phyloP scores from a whole-genome alignment of 1,140 invertebrate species.

The Phenacoccus solenopsis region DNA sequence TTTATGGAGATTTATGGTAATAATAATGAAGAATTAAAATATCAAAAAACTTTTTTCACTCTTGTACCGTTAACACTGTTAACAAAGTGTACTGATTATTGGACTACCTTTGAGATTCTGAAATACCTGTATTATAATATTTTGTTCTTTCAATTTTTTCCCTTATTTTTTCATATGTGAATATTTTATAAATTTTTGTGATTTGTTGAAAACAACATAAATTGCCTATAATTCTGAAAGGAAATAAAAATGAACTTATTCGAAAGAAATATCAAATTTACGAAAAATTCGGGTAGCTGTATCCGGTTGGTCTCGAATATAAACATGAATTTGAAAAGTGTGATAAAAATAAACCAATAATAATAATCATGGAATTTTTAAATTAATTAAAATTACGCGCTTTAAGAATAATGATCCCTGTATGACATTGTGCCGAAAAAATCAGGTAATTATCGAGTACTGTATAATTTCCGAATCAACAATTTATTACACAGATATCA shows the following conservation, averaged over 20 bases:
- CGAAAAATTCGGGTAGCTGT: background rate
- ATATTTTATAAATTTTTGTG: too few relatives aligned
- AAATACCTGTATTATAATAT: too few relatives aligned
- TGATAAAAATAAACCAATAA: background rate
- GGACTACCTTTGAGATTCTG: too few relatives aligned
- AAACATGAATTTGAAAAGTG: background rate
- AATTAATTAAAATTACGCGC: background rate
- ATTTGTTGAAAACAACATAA: too few relatives aligned
- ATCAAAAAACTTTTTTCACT: too few relatives aligned
- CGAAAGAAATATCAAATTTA: background rate
- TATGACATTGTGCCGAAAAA: background rate
- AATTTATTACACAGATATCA: background rate
- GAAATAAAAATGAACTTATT: background rate
- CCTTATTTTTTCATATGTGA: too few relatives aligned
- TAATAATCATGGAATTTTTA: background rate
- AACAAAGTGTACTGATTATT: too few relatives aligned
- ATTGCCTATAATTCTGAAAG: too few relatives aligned
- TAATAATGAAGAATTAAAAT: too few relatives aligned
- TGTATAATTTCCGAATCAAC: background rate
- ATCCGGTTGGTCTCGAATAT: background rate
- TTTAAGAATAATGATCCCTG: background rate
- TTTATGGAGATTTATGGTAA: too few relatives aligned
- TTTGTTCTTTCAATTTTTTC: too few relatives aligned
- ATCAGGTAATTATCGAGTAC: background rate
- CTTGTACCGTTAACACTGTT: too few relatives aligned